Evolutionary conservation across 1,140 invertebrate species (phyloP), one percentile per base, ranked within the genome.

Genomic region (Ericerus pela): DNA sequence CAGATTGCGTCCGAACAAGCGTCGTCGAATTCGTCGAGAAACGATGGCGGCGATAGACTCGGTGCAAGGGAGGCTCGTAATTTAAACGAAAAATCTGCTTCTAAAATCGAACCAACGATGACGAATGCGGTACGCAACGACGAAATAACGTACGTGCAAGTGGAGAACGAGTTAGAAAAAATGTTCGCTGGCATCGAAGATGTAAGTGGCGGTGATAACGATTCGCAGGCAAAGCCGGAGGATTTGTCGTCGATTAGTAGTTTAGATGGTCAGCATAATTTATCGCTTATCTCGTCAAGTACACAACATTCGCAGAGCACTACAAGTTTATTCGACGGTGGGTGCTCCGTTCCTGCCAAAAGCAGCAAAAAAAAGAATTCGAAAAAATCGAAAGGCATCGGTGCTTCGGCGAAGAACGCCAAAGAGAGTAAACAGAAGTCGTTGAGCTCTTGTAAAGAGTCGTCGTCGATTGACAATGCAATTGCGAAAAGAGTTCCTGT

Each of bases 151-250:
- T 78, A 80, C 66, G 76, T 79, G 8, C 77, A 83, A 63, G 83
- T 86, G 1, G 85, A 88, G 68, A 82, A 81, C 41, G 84, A 86
- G 67, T 65, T 87, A 31, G 83, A 85, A 63, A 81, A 85, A 66
- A 86, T 88, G 83, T 88, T 87, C 68, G 84, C 83, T 26, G 54
- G 55, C 59, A 56, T 65, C 57, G 55, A 53, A 12, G 59, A 27
- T 28, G 26, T 28, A 6, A 27, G 2, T n/a, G 28, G 37, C 6
- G 47, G 43, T 56, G 22, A 18, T 22, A 59, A 59, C 38, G 29
- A 26, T 36, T 26, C 20, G 10, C 36, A 38, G 20, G 27, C 22
- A 6, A 5, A 16, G 31, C 26, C n/a, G 28, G 38, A 31, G n/a
- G n/a, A n/a, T 22, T 29, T 2, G 36, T 55, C 29, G 20, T 27